These are phyloP conservation scores for Penaeus indicus DNA, from an alignment of 1,140 invertebrate genomes.

Conservation along the genomic window DNA sequence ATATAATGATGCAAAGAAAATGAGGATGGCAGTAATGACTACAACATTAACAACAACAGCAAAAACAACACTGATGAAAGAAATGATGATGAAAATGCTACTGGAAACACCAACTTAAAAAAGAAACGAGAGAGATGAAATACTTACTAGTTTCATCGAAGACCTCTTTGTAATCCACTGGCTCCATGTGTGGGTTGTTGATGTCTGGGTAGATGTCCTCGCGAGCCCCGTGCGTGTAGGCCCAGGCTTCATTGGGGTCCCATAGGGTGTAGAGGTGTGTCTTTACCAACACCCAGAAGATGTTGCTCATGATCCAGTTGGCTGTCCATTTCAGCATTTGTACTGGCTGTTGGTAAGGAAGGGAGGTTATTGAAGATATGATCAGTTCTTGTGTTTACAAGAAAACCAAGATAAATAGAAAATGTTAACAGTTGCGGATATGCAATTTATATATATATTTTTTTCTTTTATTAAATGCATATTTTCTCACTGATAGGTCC, in stretches of 20 bases:
- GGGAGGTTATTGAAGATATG: constrained; percentile 33
- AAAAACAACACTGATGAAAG: not conserved
- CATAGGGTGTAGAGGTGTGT: constrained; percentile 70
- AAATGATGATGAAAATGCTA: not conserved
- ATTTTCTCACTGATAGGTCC: not conserved
- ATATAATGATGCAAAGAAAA: too few species aligned
- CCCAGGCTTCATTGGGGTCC: constrained; percentile 69
- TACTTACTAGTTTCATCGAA: constrained; percentile 7
- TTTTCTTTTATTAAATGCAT: too few species aligned
- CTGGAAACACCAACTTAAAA: not conserved
- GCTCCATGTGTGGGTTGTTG: constrained; percentile 3
- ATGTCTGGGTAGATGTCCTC: constrained; percentile 19
- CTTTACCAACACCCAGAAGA: constrained; percentile 71
- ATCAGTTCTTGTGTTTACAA: not conserved
- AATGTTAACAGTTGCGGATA: too few species aligned
- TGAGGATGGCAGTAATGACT: too few species aligned
- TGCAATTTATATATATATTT: too few species aligned
- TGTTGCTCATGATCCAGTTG: constrained; percentile 71
- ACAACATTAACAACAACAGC: too few species aligned
- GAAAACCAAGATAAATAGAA: not conserved
- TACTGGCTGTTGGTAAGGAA: constrained; percentile 70
- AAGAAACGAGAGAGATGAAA: not conserved
- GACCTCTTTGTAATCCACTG: constrained; percentile 11
- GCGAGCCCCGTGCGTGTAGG: constrained; percentile 48
- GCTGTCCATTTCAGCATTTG: constrained; percentile 72